Percentiles rank a stretch among this genome's conserved stretches.
These are phyloP conservation scores for Lutraria rhynchaena DNA, from an alignment of 1,140 invertebrate genomes.

Conservation along the genomic window DNA sequence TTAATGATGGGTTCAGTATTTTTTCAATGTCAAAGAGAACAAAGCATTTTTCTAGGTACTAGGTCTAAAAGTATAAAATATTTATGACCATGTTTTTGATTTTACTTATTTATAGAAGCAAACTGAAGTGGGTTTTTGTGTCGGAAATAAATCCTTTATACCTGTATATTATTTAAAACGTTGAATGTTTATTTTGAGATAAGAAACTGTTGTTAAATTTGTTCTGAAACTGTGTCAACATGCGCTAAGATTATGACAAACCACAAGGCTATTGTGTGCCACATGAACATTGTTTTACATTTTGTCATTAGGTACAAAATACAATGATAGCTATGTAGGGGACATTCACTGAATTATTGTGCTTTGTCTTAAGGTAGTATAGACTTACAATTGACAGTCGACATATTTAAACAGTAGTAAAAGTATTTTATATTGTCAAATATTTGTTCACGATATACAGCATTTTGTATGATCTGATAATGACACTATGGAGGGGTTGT, in stretches of 20 bases:
- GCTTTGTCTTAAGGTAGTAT: slow-evolving; percentile 13
- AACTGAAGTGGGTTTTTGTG: no score
- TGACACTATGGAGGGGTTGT: no score
- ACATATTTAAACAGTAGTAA: neutral
- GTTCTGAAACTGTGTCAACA: neutral
- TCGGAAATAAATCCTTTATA: no score
- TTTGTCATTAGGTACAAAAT: neutral
- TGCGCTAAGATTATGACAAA: neutral
- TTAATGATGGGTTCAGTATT: no score
- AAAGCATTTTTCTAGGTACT: no score
- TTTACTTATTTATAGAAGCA: no score
- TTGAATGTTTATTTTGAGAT: slow-evolving; percentile 11
- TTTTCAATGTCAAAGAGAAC: no score
- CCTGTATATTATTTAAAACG: no score
- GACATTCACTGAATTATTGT: slow-evolving; percentile 34
- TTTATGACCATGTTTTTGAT: no score
- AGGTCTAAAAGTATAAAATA: no score
- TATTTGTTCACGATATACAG: no score
- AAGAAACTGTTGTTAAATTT: neutral
- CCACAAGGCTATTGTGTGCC: neutral
- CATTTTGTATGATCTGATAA: no score
- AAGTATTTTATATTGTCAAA: neutral
- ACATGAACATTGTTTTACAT: slow-evolving; percentile 4
- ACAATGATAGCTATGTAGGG: slow-evolving; percentile 18
- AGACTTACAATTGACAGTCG: neutral